Evolutionary conservation across 1,140 invertebrate genomes (phyloP).

Genomic region (Globodera rostochiensis): DNA sequence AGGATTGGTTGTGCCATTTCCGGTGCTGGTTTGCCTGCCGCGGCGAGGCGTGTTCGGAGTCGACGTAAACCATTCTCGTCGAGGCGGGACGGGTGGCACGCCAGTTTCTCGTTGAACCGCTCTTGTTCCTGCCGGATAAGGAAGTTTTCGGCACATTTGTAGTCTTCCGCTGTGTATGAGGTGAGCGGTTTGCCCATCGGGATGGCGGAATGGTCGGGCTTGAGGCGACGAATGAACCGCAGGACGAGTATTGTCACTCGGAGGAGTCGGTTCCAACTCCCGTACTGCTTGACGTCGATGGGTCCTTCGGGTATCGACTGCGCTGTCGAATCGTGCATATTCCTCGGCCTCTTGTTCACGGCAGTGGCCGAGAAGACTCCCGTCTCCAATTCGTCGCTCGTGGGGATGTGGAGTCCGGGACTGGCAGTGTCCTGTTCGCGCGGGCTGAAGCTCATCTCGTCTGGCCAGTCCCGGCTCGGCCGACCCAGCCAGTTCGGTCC

Average conservation of each 20-base stretch:
- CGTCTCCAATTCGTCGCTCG: not conserved
- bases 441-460: not conserved
- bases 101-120: not conserved
- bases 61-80: not conserved
- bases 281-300: slow-evolving; percentile 4
- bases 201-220: not conserved
- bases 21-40: not conserved
- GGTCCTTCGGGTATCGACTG: too few species aligned
- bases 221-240: not conserved
- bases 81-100: not conserved
- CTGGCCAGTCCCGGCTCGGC: not conserved
- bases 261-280: slow-evolving; percentile 7
- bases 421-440: not conserved
- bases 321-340: too few species aligned
- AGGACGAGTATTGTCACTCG: not conserved
- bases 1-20: not conserved
- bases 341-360: not conserved
- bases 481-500: not conserved
- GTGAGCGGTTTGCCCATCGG: not conserved
- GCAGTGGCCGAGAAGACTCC: not conserved
- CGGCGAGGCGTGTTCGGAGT: not conserved
- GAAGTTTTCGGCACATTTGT: not conserved
- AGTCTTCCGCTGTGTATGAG: not conserved
- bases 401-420: not conserved
- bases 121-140: not conserved